Conservation (phyloP, 2,797 vertebrate genomes). For the Chelon labrosus region DNA sequence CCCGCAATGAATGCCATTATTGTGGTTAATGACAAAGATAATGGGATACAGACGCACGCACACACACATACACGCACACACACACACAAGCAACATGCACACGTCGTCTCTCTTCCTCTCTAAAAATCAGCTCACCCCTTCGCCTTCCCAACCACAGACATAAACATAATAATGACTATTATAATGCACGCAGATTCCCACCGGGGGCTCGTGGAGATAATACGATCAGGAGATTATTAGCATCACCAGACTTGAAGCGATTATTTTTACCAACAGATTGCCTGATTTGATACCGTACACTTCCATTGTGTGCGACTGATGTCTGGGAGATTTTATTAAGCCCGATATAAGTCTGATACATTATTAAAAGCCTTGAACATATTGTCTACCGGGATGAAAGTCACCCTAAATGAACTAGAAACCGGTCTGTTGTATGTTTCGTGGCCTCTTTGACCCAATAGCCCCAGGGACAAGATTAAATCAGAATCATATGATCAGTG, state of each 20-base stretch:
- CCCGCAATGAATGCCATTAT: slow-evolving; percentile 63
- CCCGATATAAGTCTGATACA: slow-evolving; percentile 40
- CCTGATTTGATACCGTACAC: slow-evolving; percentile 54
- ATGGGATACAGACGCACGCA: slow-evolving; percentile 59
- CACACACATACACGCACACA: slow-evolving; percentile 1
- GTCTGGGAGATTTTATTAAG: slow-evolving; percentile 49
- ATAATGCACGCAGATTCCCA: slow-evolving; percentile 53
- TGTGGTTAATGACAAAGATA: slow-evolving; percentile 76
- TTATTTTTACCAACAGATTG: slow-evolving; percentile 72
- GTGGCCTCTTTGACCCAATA: background rate
- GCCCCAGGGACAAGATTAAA: slow-evolving; percentile 10
- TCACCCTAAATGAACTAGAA: slow-evolving; percentile 30
- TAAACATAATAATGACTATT: slow-evolving; percentile 61
- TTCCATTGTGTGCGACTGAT: slow-evolving; percentile 41
- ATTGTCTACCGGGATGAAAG: slow-evolving; percentile 19
- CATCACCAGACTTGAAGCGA: slow-evolving; percentile 60
- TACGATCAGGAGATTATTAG: slow-evolving; percentile 71
- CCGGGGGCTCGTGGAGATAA: slow-evolving; percentile 54
- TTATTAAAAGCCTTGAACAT: slow-evolving; percentile 47
- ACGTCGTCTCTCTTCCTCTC: slow-evolving; percentile 1
- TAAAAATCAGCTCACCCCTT: slow-evolving; percentile 17
- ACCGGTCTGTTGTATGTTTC: background rate
- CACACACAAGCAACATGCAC: slow-evolving; percentile 14
- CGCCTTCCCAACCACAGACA: slow-evolving; percentile 41
- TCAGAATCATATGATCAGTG: slow-evolving; percentile 9